Percentiles rank a stretch among this genome's conserved stretches.
Conservation (phyloP, 2,113 vertebrate genomes). For the Protobothrops mucrosquamatus region DNA sequence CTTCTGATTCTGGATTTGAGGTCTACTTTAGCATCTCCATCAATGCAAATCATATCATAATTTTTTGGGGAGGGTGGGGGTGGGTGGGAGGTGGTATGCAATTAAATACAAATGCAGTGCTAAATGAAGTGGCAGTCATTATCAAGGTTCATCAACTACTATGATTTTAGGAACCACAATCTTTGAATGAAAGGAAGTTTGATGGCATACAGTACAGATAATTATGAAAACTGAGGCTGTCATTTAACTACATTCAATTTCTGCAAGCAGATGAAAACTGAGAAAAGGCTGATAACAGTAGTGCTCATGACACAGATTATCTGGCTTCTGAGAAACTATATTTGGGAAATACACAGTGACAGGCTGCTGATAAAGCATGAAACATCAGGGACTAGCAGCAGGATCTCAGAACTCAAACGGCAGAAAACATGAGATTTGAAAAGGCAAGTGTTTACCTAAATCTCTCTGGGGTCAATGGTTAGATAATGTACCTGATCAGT, state of each 20-base stretch:
- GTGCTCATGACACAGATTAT: slow-evolving; percentile 9
- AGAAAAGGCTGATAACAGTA: not conserved
- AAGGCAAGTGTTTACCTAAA: not conserved
- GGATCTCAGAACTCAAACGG: not conserved
- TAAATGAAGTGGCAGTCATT: not conserved
- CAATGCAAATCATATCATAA: not conserved
- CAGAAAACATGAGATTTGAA: not conserved
- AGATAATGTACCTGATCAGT: slow-evolving; percentile 17
- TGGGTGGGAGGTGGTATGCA: not conserved
- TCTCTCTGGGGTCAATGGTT: not conserved
- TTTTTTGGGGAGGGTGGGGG: not conserved
- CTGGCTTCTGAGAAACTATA: not conserved
- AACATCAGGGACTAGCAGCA: not conserved
- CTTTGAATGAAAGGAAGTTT: not conserved
- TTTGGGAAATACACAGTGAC: slow-evolving; percentile 24
- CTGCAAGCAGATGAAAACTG: not conserved
- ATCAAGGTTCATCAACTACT: not conserved
- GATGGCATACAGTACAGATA: not conserved
- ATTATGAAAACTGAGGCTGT: not conserved
- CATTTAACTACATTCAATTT: not conserved
- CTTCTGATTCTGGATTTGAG: not conserved
- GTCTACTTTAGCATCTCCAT: not conserved
- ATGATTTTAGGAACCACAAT: accelerated
- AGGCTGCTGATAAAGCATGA: not conserved
- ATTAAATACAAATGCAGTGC: not conserved